phyloP scores from a whole-genome alignment of 2,888 invertebrate genomes.

The Lycaena phlaeas region DNA sequence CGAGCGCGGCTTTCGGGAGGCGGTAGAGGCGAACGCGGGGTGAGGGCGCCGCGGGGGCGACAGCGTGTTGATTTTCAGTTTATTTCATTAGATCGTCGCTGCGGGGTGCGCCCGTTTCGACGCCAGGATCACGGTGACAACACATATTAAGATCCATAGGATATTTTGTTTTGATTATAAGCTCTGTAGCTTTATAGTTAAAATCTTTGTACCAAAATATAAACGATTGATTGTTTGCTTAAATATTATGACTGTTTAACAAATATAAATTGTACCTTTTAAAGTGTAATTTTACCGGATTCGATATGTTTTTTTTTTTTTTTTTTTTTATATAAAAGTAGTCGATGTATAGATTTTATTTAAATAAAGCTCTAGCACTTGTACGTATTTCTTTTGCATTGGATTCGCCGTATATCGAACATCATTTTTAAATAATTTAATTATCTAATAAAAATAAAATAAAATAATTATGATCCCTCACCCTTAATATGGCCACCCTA shows the following conservation, averaged over 20 bases:
- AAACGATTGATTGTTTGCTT: no score
- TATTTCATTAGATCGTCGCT: constrained; percentile 70
- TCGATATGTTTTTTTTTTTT: no score
- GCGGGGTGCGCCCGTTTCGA: constrained; percentile 54
- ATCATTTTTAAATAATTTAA: not conserved
- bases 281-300: no score
- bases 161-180: not conserved
- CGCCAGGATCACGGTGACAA: constrained; percentile 34
- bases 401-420: no score
- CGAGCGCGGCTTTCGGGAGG: constrained; percentile 29
- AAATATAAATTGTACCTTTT: no score
- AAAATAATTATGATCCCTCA: not conserved
- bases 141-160: constrained; percentile 3
- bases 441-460: not conserved
- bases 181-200: not conserved
- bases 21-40: constrained; percentile 23
- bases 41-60: no score
- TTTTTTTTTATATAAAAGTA: no score
- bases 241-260: no score
- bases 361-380: not conserved
- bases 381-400: no score
- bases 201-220: not conserved
- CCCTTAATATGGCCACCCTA: constrained; percentile 35
- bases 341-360: not conserved
- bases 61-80: constrained; percentile 72